Evolutionary conservation across 2,113 vertebrate genomes (phyloP).

Genomic region (Pavo muticus): DNA sequence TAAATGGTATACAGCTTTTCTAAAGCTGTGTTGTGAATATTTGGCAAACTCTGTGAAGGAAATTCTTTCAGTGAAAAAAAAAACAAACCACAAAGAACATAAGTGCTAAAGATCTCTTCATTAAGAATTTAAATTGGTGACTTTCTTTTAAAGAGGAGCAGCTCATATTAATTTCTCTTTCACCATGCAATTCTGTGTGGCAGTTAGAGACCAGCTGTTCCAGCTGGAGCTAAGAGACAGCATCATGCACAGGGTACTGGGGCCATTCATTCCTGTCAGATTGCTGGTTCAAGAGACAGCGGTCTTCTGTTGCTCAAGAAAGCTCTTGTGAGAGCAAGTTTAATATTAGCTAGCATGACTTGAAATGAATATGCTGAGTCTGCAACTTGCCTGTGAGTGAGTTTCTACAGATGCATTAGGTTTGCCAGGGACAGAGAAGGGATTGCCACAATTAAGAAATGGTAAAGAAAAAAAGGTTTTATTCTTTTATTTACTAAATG

Average conservation of each 20-base stretch:
- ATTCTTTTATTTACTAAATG: background rate
- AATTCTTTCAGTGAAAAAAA: background rate
- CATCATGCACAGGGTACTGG: background rate
- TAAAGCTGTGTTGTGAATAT: background rate
- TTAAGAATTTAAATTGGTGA: background rate
- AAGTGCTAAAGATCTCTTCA: background rate
- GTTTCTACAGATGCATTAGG: background rate
- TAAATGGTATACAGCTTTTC: background rate
- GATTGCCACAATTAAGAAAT: background rate
- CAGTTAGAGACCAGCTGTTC: background rate
- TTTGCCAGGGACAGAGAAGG: background rate
- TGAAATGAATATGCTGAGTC: background rate
- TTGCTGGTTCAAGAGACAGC: background rate
- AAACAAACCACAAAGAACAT: background rate
- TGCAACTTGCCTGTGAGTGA: background rate
- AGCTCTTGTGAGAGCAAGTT: background rate
- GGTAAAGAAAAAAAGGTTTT: background rate
- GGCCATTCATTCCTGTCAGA: background rate
- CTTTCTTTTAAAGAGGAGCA: background rate
- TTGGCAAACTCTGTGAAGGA: background rate
- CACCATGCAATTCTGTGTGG: fast-evolving
- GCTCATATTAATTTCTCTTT: background rate
- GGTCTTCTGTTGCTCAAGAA: background rate
- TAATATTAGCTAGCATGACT: background rate
- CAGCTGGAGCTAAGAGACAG: background rate